Percentiles rank a stretch among this genome's conserved stretches.
Conservation (phyloP, 2,888 invertebrate species). For the Diaphora mendica region DNA sequence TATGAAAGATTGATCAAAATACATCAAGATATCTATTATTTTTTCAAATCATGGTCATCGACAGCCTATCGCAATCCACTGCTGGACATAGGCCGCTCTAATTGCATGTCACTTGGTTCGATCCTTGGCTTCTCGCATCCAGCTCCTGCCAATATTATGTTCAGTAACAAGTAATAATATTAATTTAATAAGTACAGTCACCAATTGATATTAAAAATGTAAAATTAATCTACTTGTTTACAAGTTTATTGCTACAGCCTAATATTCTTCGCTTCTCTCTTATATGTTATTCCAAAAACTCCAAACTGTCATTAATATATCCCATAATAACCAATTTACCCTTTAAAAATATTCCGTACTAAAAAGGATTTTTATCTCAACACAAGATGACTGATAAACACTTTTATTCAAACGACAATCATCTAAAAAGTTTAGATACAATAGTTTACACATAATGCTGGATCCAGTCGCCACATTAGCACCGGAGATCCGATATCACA, state of each 20-base stretch:
- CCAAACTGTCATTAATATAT: neutral
- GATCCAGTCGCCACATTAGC: constrained; percentile 65
- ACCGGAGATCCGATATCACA: constrained; percentile 69
- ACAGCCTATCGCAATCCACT: too few relatives aligned
- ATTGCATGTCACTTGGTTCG: too few relatives aligned
- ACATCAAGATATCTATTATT: too few relatives aligned
- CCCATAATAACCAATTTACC: constrained; percentile 43
- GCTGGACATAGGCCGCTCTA: too few relatives aligned
- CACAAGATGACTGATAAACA: constrained; percentile 50
- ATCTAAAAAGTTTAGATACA: constrained; percentile 42
- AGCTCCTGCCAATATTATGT: too few relatives aligned
- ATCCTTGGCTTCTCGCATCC: too few relatives aligned
- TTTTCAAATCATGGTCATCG: too few relatives aligned
- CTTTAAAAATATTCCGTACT: constrained; percentile 34
- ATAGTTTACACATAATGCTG: constrained; percentile 53
- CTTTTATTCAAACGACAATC: constrained; percentile 43
- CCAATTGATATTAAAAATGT: neutral
- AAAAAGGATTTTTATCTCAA: constrained; percentile 48
- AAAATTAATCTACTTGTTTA: neutral
- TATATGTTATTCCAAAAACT: neutral
- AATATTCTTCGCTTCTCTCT: neutral
- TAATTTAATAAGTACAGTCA: neutral
- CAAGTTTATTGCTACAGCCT: neutral
- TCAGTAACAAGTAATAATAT: too few relatives aligned
- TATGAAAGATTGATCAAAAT: too few relatives aligned